Base-by-base conservation (phyloP, 2,797 vertebrate genomes). In the Triplophysa yarkandensis region DNA sequence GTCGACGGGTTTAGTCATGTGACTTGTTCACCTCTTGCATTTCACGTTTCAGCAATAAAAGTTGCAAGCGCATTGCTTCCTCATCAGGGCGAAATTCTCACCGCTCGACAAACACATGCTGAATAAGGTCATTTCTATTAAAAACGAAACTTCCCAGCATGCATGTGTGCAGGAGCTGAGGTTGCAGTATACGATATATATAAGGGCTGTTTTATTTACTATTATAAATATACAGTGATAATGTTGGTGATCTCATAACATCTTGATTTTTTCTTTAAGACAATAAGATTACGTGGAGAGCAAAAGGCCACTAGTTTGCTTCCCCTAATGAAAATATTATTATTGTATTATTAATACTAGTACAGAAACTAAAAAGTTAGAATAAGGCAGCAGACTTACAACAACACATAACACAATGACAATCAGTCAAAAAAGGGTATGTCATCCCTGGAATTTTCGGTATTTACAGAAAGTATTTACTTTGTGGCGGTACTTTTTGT, bases 41-140 rank as follows among this genome's bases (percentile, higher is more conserved):
- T 78, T 73, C 27, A 71, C 44, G 41, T 30, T 80, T 81, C 76
- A 73, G 75, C 69, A 64, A 52, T 76, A 72, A 67, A 77, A 67
- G 60, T 19, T 52, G 72, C 68, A 43, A 70, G 73, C 63, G 69
- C 16, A 71, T 63, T 62, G 69, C 74, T 32, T 76, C 50, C 21
- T 76, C 52, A 63, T 73, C 71, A 41, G 50, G 27, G 36, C 66
- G 21, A 32, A 50, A 74, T 52, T 36, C 70, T 71, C 60, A 63
- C 46, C 23, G 65, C 66, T 58, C 44, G 34, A 57, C 73, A 77
- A 68, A 69, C 66, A 58, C 21, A 44, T 68, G 28, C 74, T 71
- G 65, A 82, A 78, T 77, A 57, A 80, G 80, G 82, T 66, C 27
- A 71, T 75, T 74, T 39, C 23, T 63, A 60, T 44, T 50, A 66